A percentile compares a stretch with the other conserved stretches of the same genome.
Conservation (phyloP, 2,797 vertebrate genomes). For the Gymnothorax javanicus region DNA sequence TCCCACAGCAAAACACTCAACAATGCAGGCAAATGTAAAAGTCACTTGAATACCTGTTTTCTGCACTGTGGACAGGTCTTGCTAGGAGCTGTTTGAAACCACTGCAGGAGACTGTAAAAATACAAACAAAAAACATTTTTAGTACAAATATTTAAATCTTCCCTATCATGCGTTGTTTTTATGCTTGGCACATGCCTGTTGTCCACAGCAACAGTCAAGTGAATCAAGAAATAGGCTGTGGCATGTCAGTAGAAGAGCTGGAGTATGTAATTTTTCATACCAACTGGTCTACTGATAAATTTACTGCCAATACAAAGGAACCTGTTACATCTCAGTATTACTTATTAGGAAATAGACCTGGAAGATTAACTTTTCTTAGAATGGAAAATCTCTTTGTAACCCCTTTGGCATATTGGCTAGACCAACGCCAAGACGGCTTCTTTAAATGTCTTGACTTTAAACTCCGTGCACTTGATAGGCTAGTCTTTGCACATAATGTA, state of each 20-base stretch:
- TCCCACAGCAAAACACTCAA: neutral
- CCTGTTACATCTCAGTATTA: too few species aligned
- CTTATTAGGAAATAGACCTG: too few species aligned
- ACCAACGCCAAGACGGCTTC: too few species aligned
- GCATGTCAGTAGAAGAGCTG: neutral
- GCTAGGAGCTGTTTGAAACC: slow-evolving; percentile 90
- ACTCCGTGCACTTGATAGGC: too few species aligned
- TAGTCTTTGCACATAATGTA: too few species aligned
- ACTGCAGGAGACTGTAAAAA: slow-evolving; percentile 80
- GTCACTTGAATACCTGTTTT: slow-evolving; percentile 78
- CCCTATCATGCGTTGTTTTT: neutral
- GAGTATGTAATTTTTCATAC: neutral
- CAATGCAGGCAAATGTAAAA: neutral
- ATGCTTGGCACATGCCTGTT: neutral
- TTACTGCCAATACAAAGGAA: too few species aligned
- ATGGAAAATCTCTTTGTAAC: too few species aligned
- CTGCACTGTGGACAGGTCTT: slow-evolving; percentile 93
- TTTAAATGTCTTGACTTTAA: too few species aligned
- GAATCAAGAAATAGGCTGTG: neutral
- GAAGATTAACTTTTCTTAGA: too few species aligned
- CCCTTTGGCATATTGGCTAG: too few species aligned
- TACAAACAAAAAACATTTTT: slow-evolving; percentile 34
- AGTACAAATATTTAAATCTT: neutral
- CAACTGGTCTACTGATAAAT: too few species aligned
- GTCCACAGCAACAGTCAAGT: neutral